A percentile compares a stretch with the other conserved stretches of the same genome.
phyloP scores from a whole-genome alignment of 2,888 invertebrate species.

The Papilio elwesi region DNA sequence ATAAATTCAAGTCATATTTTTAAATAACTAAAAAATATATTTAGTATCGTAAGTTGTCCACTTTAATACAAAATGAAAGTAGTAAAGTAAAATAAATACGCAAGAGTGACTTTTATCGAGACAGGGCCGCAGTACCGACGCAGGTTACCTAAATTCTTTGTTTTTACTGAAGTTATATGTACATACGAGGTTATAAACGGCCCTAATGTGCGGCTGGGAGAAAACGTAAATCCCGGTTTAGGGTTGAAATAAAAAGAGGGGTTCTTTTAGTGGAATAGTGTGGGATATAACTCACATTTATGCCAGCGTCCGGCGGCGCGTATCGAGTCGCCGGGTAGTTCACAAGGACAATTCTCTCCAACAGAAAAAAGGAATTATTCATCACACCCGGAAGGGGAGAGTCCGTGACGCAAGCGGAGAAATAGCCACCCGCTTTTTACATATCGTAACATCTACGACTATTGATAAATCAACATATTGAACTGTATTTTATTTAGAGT shows the following conservation, averaged over 20 bases:
- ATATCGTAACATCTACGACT: slow-evolving; percentile 56
- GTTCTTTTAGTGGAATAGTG: slow-evolving; percentile 77
- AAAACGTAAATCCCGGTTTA: slow-evolving; percentile 74
- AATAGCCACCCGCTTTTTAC: slow-evolving; percentile 69
- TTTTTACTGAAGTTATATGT: slow-evolving; percentile 38
- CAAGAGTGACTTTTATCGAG: slow-evolving; percentile 31
- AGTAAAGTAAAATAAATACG: slow-evolving; percentile 25
- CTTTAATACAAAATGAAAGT: slow-evolving; percentile 23
- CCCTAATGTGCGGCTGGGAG: slow-evolving; percentile 66
- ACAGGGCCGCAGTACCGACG: slow-evolving; percentile 7
- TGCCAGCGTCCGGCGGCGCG: slow-evolving; percentile 78
- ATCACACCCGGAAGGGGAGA: slow-evolving; percentile 85
- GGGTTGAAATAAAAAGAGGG: slow-evolving; percentile 78
- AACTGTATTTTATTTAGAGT: slow-evolving; percentile 43
- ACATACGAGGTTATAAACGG: slow-evolving; percentile 59
- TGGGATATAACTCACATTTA: slow-evolving; percentile 82
- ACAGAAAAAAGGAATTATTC: slow-evolving; percentile 84
- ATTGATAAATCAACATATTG: slow-evolving; percentile 39
- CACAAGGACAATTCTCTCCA: slow-evolving; percentile 80
- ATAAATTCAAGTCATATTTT: too few species aligned
- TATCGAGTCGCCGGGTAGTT: slow-evolving; percentile 80
- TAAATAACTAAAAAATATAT: not conserved
- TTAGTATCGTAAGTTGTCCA: slow-evolving; percentile 16
- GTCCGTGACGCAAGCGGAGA: slow-evolving; percentile 82
- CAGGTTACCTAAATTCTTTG: slow-evolving; percentile 37